These are phyloP conservation scores for Volucella zonaria DNA, from an alignment of 2,888 invertebrate genomes.

Conservation along the genomic window DNA sequence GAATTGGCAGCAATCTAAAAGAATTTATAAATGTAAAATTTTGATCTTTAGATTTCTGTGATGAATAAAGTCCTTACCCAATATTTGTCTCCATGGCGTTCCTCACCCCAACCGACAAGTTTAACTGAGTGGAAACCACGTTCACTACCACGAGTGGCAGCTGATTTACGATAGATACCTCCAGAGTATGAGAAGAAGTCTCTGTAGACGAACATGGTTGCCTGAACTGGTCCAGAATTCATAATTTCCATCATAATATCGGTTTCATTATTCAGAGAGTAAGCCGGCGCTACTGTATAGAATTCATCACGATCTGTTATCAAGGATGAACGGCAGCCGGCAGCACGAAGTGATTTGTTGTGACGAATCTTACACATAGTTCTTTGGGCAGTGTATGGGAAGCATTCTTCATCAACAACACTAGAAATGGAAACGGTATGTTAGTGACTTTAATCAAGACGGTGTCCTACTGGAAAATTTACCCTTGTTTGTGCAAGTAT, in stretches of 20 bases:
- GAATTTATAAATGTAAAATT: slow-evolving; percentile 6
- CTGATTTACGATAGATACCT: slow-evolving; percentile 90
- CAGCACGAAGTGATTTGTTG: slow-evolving; percentile 80
- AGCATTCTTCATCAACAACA: slow-evolving; percentile 92
- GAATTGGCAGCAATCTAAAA: slow-evolving; percentile 95
- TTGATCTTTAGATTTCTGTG: background rate
- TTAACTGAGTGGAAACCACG: slow-evolving; percentile 94
- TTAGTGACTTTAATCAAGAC: background rate
- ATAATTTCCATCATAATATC: slow-evolving; percentile 96
- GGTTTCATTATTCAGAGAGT: slow-evolving; percentile 88
- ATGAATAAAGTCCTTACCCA: slow-evolving; percentile 87
- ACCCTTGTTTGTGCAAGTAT: slow-evolving; percentile 91
- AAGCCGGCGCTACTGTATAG: slow-evolving; percentile 90
- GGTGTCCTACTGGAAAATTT: slow-evolving; percentile 72
- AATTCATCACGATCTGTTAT: slow-evolving; percentile 84
- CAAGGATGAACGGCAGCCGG: slow-evolving; percentile 84
- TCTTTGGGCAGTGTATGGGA: slow-evolving; percentile 88
- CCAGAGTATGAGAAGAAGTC: slow-evolving; percentile 95
- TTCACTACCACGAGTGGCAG: slow-evolving; percentile 84
- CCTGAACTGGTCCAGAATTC: slow-evolving; percentile 96
- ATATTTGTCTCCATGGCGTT: slow-evolving; percentile 87
- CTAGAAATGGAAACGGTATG: slow-evolving; percentile 82
- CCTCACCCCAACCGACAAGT: slow-evolving; percentile 96
- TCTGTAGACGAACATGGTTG: slow-evolving; percentile 93
- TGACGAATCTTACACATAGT: slow-evolving; percentile 87